phyloP scores from a whole-genome alignment of 2,888 invertebrate genomes.

The Therioaphis trifolii region DNA sequence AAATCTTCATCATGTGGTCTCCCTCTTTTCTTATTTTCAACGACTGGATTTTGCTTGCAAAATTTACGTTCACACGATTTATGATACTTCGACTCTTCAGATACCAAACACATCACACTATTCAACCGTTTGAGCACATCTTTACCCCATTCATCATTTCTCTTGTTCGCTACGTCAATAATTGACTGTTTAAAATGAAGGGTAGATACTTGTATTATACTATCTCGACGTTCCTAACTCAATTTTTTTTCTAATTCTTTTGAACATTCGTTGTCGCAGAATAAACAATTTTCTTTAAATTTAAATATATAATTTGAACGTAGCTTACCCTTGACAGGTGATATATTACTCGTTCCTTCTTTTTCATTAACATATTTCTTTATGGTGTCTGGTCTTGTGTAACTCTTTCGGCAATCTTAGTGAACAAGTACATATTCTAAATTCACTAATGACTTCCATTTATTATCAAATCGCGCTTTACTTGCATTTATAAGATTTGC shows the following conservation, averaged over 20 bases:
- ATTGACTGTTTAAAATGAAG: too few relatives aligned
- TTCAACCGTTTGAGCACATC: too few relatives aligned
- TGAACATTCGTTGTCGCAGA: too few relatives aligned
- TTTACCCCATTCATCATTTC: too few relatives aligned
- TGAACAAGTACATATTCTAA: constrained; percentile 26
- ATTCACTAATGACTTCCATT: constrained; percentile 15
- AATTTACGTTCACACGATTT: constrained; percentile 5
- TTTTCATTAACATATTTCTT: neutral
- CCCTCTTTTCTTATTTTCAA: constrained; percentile 9
- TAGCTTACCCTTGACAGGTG: constrained; percentile 20
- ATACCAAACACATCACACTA: too few relatives aligned
- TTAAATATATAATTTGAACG: too few relatives aligned
- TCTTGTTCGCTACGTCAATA: too few relatives aligned
- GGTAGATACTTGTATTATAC: too few relatives aligned
- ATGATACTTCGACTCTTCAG: neutral
- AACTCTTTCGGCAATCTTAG: constrained; percentile 21
- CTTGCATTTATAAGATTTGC: constrained; percentile 8
- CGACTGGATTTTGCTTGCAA: constrained; percentile 18
- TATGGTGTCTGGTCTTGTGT: constrained; percentile 22
- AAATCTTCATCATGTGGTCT: constrained; percentile 3
- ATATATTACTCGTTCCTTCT: neutral
- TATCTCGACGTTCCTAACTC: too few relatives aligned
- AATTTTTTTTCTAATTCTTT: too few relatives aligned
- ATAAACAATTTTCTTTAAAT: too few relatives aligned
- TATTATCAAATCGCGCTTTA: constrained; percentile 35